Percentiles rank a stretch among this genome's conserved stretches.
These are phyloP conservation scores for Nasonia oneida DNA, from an alignment of 2,888 invertebrate species.

Conservation along the genomic window DNA sequence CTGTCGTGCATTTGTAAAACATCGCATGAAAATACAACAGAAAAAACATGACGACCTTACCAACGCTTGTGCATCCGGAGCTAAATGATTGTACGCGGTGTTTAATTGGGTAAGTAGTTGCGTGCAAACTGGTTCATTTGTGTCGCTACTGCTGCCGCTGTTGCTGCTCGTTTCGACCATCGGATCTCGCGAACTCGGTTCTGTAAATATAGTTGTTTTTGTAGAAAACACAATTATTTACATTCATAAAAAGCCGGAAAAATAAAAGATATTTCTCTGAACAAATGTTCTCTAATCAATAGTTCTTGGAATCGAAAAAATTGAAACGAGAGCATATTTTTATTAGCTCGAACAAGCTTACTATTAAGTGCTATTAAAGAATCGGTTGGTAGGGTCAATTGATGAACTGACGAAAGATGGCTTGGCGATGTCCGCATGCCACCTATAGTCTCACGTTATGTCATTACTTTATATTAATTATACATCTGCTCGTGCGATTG, in stretches of 20 bases:
- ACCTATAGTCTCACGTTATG: slow-evolving; percentile 61
- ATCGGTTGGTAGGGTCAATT: slow-evolving; percentile 38
- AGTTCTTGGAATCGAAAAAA: neutral
- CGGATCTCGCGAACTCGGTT: slow-evolving; percentile 77
- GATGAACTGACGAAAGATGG: slow-evolving; percentile 38
- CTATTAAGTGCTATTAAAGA: slow-evolving; percentile 42
- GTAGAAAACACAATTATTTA: neutral
- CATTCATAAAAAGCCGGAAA: too few relatives aligned
- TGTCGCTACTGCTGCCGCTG: slow-evolving; percentile 74
- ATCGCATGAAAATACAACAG: neutral
- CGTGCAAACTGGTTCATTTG: slow-evolving; percentile 77
- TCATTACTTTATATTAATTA: neutral
- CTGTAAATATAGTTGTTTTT: slow-evolving; percentile 64
- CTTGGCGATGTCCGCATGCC: slow-evolving; percentile 66
- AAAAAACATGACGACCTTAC: slow-evolving; percentile 69
- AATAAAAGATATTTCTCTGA: too few relatives aligned
- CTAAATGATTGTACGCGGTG: slow-evolving; percentile 77
- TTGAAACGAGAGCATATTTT: slow-evolving; percentile 26
- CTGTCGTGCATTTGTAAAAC: neutral
- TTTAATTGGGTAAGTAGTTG: slow-evolving; percentile 77
- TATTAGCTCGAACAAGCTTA: slow-evolving; percentile 28
- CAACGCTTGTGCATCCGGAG: slow-evolving; percentile 77
- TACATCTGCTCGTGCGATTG: neutral
- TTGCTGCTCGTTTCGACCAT: slow-evolving; percentile 77
- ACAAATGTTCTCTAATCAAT: neutral